phyloP scores from a whole-genome alignment of 2,113 vertebrate species.

The Solea senegalensis region DNA sequence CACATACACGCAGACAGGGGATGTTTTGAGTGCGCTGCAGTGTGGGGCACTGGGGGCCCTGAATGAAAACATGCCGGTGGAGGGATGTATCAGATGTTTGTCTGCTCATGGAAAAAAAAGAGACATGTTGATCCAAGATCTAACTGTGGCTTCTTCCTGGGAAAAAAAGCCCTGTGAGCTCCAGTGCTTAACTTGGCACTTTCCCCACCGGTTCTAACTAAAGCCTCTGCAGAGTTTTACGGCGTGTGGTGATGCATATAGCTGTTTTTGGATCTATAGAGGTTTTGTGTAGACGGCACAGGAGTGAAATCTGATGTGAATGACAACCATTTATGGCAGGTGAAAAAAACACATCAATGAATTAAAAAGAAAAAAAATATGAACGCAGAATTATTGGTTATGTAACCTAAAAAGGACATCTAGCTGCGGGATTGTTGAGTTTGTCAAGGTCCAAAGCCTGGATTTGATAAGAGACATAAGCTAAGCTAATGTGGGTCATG shows the following conservation, averaged over 20 bases:
- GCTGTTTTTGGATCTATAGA: slow-evolving; percentile 32
- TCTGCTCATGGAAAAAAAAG: slow-evolving; percentile 31
- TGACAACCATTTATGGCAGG: background rate
- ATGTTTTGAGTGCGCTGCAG: slow-evolving; percentile 59
- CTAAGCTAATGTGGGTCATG: no score
- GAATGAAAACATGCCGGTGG: slow-evolving; percentile 71
- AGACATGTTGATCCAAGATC: slow-evolving; percentile 65
- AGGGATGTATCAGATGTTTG: slow-evolving; percentile 68
- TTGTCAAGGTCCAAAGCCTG: no score
- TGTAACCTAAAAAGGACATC: background rate
- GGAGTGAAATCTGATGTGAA: background rate
- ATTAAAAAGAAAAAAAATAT: background rate
- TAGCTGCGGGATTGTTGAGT: no score
- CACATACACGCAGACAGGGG: slow-evolving; percentile 30
- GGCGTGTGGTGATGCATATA: slow-evolving; percentile 23
- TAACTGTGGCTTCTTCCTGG: slow-evolving; percentile 61
- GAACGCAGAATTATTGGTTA: background rate
- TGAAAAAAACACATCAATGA: background rate
- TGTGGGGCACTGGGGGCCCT: slow-evolving; percentile 47
- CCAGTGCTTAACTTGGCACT: slow-evolving; percentile 54
- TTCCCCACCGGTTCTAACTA: slow-evolving; percentile 44
- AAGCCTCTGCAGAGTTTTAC: slow-evolving; percentile 42
- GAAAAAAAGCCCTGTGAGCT: slow-evolving; percentile 46
- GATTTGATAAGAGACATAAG: no score
- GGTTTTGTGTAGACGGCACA: slow-evolving; percentile 26